Base-by-base conservation (phyloP, 2,797 vertebrate species). In the Enteromius mattozi region DNA sequence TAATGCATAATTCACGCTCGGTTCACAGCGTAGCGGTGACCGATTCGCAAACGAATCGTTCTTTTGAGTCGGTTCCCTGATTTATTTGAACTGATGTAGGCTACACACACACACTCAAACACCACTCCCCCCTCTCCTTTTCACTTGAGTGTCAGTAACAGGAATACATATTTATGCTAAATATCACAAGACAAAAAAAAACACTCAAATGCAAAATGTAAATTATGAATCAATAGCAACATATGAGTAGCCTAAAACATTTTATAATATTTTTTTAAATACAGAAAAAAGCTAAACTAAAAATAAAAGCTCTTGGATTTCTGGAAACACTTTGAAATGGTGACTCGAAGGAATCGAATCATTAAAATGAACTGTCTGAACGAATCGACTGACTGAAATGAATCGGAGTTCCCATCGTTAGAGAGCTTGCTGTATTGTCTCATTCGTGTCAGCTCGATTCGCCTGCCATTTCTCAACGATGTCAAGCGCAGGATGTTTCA, bases 401-500 rank as follows among this genome's bases (percentile, higher is more conserved):
- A 75, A 24, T 81, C 71, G 2, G 72, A 76, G 76, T 66, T 51
- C 21, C 42, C 42, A 40, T 37, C 71, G 14, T 66, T 66, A 76
- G 21, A 40, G 30, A 19, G 16, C 80, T 69, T 71, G 65, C 74
- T 86, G 80, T 82, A 78, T 86, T 86, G 80, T 86, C 74, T 86
- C 54, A 8, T 40, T 71, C 80, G 72, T 82, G 85, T 86, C 85
- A 82, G 65, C 17, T 82, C 17, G 76, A 86, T 82, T 86, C 74
- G 65, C n/a, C 80, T 65, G 74, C 80, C 74, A 83, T 81, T 82
- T 82, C 35, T 85, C 85, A 81, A 56, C 63, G 63, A 86, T 84
- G 80, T 83, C 71, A 78, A 71, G 80, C n/a, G 61, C 56, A 75
- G 21, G 47, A 66, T 68, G 33, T 68, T 83, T 76, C 45, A 71